phyloP scores from a whole-genome alignment of 1,140 invertebrate genomes.

The Zophobas morio region DNA sequence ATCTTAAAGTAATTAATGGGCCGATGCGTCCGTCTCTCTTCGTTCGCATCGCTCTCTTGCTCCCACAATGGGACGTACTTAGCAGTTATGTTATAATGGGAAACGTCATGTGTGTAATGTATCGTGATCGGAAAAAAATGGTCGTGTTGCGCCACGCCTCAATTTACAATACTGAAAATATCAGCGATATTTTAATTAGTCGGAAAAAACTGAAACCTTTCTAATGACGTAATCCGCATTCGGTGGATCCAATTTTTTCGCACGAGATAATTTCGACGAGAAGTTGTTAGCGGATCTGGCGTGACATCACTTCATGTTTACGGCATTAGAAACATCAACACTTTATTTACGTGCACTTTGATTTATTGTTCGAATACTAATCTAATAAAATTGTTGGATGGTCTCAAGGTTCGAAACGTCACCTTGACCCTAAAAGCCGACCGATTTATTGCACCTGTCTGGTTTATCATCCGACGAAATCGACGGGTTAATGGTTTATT shows the following conservation, averaged over 20 bases:
- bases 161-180: not conserved
- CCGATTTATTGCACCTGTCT: constrained; percentile 11
- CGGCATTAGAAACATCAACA: not conserved
- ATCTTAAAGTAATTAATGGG: constrained; percentile 32
- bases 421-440: constrained; percentile 4
- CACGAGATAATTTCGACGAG: too few relatives aligned
- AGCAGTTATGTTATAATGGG: constrained; percentile 30
- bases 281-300: not conserved
- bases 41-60: not conserved
- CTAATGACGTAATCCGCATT: not conserved
- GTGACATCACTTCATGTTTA: not conserved
- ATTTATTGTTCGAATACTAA: constrained; percentile 3
- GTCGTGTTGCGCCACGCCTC: constrained; percentile 22
- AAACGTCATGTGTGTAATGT: constrained; percentile 34
- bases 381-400: constrained; percentile 11
- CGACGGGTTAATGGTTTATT: not conserved
- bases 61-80: constrained; percentile 30
- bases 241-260: too few relatives aligned
- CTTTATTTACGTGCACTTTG: constrained; percentile 1
- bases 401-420: not conserved
- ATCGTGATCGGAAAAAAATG: constrained; percentile 14
- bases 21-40: not conserved
- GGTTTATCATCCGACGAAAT: not conserved
- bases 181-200: constrained; percentile 29
- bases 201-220: not conserved